Conservation (phyloP, 64 coral and sea anemone species). For the Platygyra sinensis region DNA sequence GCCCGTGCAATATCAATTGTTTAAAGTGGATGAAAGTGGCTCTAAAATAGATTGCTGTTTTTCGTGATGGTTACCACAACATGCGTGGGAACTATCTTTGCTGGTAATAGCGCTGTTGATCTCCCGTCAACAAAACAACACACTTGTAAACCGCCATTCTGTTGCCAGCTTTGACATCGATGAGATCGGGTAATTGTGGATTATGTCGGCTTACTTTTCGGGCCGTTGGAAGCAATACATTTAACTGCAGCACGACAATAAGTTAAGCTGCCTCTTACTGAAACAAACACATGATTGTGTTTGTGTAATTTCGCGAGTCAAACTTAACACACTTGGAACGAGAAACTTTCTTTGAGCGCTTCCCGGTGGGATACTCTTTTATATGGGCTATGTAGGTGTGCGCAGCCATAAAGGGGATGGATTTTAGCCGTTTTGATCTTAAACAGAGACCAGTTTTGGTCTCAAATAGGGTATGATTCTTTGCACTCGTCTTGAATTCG, state of each 20-base stretch:
- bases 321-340: no score
- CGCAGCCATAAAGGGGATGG: no score
- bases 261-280: background rate
- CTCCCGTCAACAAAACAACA: background rate
- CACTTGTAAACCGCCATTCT: background rate
- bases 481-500: no score
- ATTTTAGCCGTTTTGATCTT: no score
- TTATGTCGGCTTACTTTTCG: background rate
- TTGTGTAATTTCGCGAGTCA: background rate
- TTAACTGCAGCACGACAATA: background rate
- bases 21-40: background rate
- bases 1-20: background rate
- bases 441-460: no score
- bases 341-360: no score
- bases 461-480: no score
- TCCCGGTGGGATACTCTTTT: no score
- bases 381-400: no score
- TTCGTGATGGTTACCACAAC: background rate
- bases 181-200: background rate
- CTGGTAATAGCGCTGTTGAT: background rate
- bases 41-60: slow-evolving; percentile 33
- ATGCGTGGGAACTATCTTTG: background rate
- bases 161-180: background rate
- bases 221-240: background rate
- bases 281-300: background rate